A percentile compares a stretch with the other conserved stretches of the same genome.
phyloP scores from a whole-genome alignment of 2,113 vertebrate species.

The Apus apus region DNA sequence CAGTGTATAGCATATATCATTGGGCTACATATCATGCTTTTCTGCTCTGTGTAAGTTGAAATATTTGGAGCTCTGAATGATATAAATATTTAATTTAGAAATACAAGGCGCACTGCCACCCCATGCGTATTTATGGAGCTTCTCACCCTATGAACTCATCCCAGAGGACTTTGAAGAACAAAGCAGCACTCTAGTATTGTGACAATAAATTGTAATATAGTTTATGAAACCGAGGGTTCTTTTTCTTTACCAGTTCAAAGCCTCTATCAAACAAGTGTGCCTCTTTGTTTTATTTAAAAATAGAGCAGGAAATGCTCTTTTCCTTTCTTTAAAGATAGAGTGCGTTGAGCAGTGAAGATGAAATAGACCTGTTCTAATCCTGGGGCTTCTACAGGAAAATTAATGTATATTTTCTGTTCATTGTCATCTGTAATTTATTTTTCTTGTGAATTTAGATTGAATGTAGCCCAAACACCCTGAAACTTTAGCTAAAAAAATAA shows the following conservation, averaged over 20 bases:
- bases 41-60: neutral
- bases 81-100: neutral
- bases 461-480: neutral
- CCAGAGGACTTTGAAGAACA: conserved; percentile 1
- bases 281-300: neutral
- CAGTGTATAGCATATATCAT: neutral
- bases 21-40: neutral
- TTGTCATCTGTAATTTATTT: neutral
- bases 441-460: neutral
- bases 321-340: neutral
- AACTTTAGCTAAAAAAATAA: neutral
- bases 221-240: neutral
- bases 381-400: neutral
- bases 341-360: neutral
- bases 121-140: conserved; percentile 8
- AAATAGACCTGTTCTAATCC: neutral
- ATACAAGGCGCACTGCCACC: neutral
- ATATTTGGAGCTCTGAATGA: neutral
- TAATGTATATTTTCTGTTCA: neutral
- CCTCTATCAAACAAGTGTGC: neutral
- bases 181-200: neutral
- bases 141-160: neutral
- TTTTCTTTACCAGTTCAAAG: conserved; percentile 24
- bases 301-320: neutral
- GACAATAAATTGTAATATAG: neutral